Conservation (phyloP, 2,113 vertebrate genomes). For the Ciconia boyciana region DNA sequence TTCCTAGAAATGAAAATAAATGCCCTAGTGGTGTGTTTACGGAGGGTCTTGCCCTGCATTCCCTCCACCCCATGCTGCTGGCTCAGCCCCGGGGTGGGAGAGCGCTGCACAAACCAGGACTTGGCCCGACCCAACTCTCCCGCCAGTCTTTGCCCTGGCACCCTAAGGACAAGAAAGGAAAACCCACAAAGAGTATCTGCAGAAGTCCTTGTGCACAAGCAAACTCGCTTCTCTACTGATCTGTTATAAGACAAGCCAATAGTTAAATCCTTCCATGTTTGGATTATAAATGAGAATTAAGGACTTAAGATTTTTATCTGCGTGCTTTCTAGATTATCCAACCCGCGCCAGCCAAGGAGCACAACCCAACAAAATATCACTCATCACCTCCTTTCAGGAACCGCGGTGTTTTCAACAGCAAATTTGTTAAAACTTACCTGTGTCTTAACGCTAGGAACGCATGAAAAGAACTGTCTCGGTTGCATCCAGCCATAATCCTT, state of each 20-base stretch:
- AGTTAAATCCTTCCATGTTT: too few species aligned
- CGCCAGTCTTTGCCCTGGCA: too few species aligned
- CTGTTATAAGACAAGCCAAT: too few species aligned
- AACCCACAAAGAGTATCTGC: neutral
- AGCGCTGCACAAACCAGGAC: neutral
- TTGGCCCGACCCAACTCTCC: neutral
- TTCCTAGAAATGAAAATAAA: neutral
- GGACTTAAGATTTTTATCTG: neutral
- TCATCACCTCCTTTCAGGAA: neutral
- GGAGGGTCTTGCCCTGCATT: fast-evolving
- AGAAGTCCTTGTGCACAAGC: neutral
- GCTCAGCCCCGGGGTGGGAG: neutral
- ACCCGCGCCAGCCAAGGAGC: neutral
- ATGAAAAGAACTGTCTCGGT: neutral
- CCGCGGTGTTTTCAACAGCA: neutral
- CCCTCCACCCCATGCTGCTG: neutral
- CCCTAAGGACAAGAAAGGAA: neutral
- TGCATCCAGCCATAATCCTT: neutral
- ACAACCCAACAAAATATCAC: neutral
- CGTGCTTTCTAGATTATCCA: neutral
- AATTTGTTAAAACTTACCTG: neutral
- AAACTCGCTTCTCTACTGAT: neutral
- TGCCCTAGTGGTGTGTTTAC: neutral
- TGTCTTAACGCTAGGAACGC: neutral
- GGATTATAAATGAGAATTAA: neutral